Percentiles rank a stretch among this genome's conserved stretches.
These are phyloP conservation scores for Netelia melanura DNA, from an alignment of 2,888 invertebrate species.

Conservation along the genomic window DNA sequence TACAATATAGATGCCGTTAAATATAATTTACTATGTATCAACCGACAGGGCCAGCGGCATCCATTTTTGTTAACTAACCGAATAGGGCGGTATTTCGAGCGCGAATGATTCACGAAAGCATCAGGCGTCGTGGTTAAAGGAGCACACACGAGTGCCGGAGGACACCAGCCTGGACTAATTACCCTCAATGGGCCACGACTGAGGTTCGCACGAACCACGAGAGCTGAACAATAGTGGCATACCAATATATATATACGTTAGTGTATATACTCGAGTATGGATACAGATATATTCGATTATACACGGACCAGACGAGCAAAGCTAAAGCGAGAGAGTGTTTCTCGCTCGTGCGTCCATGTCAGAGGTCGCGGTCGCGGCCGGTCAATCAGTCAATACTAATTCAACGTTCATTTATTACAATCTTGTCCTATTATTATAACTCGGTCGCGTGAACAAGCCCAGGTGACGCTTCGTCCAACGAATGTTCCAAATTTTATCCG, in stretches of 20 bases:
- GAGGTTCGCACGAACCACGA: constrained; percentile 77
- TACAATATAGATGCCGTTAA: no score
- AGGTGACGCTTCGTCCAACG: constrained; percentile 58
- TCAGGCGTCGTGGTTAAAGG: constrained; percentile 10
- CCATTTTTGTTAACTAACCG: neutral
- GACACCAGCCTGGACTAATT: constrained; percentile 76
- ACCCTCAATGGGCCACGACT: constrained; percentile 76
- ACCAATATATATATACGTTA: neutral
- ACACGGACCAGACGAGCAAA: constrained; percentile 1
- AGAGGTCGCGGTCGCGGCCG: constrained; percentile 78
- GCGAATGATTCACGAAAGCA: constrained; percentile 5
- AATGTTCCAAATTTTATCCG: no score
- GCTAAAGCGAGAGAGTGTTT: constrained; percentile 36
- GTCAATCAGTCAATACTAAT: constrained; percentile 82
- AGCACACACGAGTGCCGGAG: constrained; percentile 30
- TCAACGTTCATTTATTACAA: constrained; percentile 82
- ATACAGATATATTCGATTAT: neutral
- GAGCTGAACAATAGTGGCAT: constrained; percentile 40
- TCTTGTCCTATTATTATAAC: constrained; percentile 77
- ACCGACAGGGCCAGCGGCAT: neutral
- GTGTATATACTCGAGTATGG: constrained; percentile 7
- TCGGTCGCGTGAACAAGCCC: constrained; percentile 63
- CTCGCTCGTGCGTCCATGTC: constrained; percentile 62
- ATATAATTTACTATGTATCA: no score
- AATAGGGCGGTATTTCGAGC: neutral